Conservation (phyloP, 2,797 vertebrate species). For the Diplodus puntazzo region DNA sequence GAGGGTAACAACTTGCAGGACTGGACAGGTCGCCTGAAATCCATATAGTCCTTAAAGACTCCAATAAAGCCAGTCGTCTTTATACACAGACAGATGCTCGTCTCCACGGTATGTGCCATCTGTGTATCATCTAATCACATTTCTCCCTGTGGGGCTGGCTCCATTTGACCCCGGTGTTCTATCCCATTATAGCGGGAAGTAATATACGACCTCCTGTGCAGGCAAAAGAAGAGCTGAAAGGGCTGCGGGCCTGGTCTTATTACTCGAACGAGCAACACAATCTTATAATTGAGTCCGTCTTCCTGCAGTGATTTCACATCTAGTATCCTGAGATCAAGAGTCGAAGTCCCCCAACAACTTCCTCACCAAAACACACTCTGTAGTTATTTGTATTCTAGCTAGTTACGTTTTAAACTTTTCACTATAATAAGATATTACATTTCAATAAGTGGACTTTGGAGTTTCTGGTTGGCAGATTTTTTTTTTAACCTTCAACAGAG, state of each 20-base stretch:
- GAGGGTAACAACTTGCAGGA: background rate
- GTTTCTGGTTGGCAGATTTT: too few species aligned
- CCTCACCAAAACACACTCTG: background rate
- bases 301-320: conserved; percentile 26
- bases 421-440: too few species aligned
- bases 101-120: conserved; percentile 58
- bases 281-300: conserved; percentile 47
- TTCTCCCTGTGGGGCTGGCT: conserved; percentile 48
- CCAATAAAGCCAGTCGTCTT: conserved; percentile 15
- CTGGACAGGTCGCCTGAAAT: background rate
- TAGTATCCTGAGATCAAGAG: background rate
- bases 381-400: background rate
- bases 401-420: too few species aligned
- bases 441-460: too few species aligned
- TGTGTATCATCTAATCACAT: conserved; percentile 72
- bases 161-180: conserved; percentile 64
- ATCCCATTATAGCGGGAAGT: conserved; percentile 66
- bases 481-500: too few species aligned
- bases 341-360: background rate
- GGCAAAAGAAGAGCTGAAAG: conserved; percentile 25
- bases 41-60: conserved; percentile 8
- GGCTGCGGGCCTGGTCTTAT: conserved; percentile 21
- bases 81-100: conserved; percentile 36
- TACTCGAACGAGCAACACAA: conserved; percentile 38
- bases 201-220: conserved; percentile 51